Evolutionary conservation across 2,797 vertebrate genomes (phyloP).

Genomic region (Hypotaenidia philippensis): DNA sequence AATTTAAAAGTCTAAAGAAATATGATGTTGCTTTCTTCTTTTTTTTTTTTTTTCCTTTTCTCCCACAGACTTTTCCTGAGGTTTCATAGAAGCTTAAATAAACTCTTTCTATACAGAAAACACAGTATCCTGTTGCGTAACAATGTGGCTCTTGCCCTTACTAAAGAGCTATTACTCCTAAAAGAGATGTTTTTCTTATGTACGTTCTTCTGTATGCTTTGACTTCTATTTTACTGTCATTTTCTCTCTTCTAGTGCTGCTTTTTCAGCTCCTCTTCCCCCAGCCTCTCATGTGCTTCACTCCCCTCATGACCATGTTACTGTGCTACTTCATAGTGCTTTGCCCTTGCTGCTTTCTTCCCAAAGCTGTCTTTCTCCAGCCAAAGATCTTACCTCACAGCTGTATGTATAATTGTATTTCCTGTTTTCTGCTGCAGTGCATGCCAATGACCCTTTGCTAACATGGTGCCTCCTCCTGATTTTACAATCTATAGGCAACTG

Average conservation of each 20-base stretch:
- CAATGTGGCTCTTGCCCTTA: not conserved
- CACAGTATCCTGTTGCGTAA: not conserved
- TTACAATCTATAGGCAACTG: not conserved
- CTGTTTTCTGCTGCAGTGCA: not conserved
- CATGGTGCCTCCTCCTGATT: not conserved
- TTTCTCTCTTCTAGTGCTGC: not conserved
- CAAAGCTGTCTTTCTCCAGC: not conserved
- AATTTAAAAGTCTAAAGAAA: conserved; percentile 1
- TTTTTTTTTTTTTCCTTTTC: not conserved
- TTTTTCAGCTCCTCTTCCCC: not conserved
- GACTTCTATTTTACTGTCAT: not conserved
- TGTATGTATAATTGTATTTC: conserved; percentile 6
- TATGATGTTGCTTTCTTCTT: not conserved
- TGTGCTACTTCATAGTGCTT: not conserved
- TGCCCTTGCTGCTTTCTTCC: not conserved
- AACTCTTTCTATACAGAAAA: not conserved
- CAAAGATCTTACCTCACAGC: not conserved
- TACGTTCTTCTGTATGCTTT: not conserved
- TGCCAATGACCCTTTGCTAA: not conserved
- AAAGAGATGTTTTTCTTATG: not conserved
- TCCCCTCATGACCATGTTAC: not conserved
- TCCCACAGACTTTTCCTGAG: not conserved
- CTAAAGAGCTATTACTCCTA: not conserved
- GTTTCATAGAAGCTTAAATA: not conserved
- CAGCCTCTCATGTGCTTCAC: not conserved